phyloP scores from a whole-genome alignment of 2,113 vertebrate species.

The Sinocyclocheilus grahami region DNA sequence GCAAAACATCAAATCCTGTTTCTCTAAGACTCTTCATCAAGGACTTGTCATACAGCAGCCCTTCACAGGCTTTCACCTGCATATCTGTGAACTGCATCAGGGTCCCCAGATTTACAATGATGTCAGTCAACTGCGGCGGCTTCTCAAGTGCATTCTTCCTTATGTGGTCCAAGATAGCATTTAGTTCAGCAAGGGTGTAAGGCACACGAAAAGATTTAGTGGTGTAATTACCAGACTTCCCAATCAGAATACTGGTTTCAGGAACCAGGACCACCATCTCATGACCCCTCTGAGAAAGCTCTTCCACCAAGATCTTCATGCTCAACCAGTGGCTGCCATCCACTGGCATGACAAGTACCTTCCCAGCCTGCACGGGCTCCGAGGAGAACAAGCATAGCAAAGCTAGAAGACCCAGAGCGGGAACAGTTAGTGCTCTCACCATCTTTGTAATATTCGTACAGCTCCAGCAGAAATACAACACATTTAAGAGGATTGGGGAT shows the following conservation, averaged over 20 bases:
- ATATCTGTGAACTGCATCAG: conserved; percentile 63
- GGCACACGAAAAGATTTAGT: conserved; percentile 70
- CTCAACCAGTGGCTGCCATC: too few relatives aligned
- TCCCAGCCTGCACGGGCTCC: too few relatives aligned
- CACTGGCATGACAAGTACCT: too few relatives aligned
- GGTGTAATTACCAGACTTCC: conserved; percentile 41
- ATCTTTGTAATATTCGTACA: conserved; percentile 28
- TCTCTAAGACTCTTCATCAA: too few relatives aligned
- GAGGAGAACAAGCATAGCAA: too few relatives aligned
- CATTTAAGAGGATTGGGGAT: neutral
- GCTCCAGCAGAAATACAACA: conserved; percentile 1
- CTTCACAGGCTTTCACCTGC: conserved; percentile 65
- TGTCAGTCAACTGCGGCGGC: neutral
- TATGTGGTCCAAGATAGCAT: neutral
- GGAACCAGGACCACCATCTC: conserved; percentile 78
- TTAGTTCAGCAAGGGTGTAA: conserved; percentile 65
- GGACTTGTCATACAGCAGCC: conserved; percentile 68
- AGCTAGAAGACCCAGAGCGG: too few relatives aligned
- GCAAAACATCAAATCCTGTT: too few relatives aligned
- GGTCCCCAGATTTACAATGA: conserved; percentile 50
- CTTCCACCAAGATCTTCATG: too few relatives aligned
- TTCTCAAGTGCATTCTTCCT: neutral
- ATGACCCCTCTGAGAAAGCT: conserved; percentile 62
- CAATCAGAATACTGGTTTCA: conserved; percentile 71
- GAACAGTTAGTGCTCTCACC: too few relatives aligned